Evolutionary conservation across 1,140 invertebrate genomes (phyloP), one percentile per base, ranked within the genome.

Genomic region (Polyergus mexicanus): DNA sequence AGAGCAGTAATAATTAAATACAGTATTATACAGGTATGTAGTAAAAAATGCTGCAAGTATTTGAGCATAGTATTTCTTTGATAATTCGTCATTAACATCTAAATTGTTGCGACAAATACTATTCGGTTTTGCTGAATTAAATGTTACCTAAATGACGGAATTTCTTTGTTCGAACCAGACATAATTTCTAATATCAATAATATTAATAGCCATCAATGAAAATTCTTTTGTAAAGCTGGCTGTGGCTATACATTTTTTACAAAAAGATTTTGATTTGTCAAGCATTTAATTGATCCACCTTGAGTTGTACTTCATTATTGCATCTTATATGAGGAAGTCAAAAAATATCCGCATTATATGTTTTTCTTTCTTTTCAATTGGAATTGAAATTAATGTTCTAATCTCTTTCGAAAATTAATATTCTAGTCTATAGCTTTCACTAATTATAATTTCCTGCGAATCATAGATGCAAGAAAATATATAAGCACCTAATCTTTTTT

Each of bases 241-340:
- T 86, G 85, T 86, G 85, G 68, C 71, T 89, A 89, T 80, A 86
- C 69, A 85, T 84, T 89, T 69, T 60, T 83, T 89, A 90, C 83
- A 89, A 91, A 91, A 90, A 71, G 86, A 92, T 92, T 91, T 92
- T 91, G 85, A 92, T 91, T 91, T 91, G 86, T 92, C 90, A 88
- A 91, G 91, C 87, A 90, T 91, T 85, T 88, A 80, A 84, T 90
- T 91, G 87, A 92, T 90, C 84, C 89, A 91, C 75, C 69, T 88
- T 89, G 83, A 91, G 86, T 92, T 93, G 90, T 94, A 92, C 91
- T 93, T 89, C 88, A 78, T 92, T 93, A 94, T 93, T 93, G 92
- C 93, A 91, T 92, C 81, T 84, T 91, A 86, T 78, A 90, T 84
- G 76, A 76, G 32, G 63, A 84, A 51, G 47, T 51, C 85, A 84